Evolutionary conservation across 2,888 invertebrate genomes (phyloP), one percentile per base, ranked within the genome.

Genomic region (Yponomeuta evonymella): DNA sequence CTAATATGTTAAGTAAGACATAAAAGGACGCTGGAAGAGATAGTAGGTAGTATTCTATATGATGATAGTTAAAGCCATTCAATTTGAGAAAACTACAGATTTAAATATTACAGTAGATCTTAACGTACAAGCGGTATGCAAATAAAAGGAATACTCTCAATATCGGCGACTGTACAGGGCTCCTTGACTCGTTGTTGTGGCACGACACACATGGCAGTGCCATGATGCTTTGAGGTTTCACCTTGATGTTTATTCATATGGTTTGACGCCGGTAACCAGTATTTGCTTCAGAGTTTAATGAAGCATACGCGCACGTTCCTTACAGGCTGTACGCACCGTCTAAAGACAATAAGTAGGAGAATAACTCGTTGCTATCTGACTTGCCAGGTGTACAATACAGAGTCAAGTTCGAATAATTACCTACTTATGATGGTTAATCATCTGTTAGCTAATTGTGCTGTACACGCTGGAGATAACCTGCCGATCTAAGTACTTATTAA

Each of bases 191-290:
- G 51, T 58, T 58, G 51, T 58, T 58, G 51, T 58, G 51, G 12
- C 51, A 15, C 51, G 51, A 58, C 51, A 58, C 51, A 58, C 51
- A 58, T 51, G 51, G 51, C 51, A 51, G 4, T 8, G 51, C n/a
- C n/a, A n/a, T n/a, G n/a, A n/a, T n/a, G 51, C 51, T 58, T 58
- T 58, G 51, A 58, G 51, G 86, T 84, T 85, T 89, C 83, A 87
- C 89, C 90, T 89, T 89, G 86, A 87, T 86, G 86, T 87, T 85
- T 90, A 87, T 89, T 87, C 88, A 87, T 88, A 88, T 86, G 86
- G 84, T 83, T 80, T 77, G 81, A 77, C 79, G 80, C 80, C 80
- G 82, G 83, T 81, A 83, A 73, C 73, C 70, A 30, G 69, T 76
- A 72, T 78, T 78, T 76, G 77, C 75, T 74, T 76, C 70, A 74